Percentiles rank a stretch among this genome's conserved stretches.
Evolutionary conservation across 92 coral and sea anemone species (phyloP).

Genomic region (Actinernus sp.): DNA sequence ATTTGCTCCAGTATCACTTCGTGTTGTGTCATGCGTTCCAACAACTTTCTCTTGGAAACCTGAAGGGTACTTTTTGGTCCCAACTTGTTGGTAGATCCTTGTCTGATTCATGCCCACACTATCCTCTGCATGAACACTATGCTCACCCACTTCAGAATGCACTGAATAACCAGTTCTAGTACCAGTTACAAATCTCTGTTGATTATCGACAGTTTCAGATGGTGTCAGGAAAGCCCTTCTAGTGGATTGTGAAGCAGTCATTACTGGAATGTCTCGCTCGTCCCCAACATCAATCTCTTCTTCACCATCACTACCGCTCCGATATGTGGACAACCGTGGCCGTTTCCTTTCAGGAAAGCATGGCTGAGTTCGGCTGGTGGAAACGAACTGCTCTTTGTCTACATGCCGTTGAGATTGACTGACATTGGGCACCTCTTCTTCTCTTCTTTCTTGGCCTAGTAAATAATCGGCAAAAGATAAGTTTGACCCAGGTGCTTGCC

Average conservation of each 20-base stretch:
- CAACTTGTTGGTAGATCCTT: too few relatives aligned
- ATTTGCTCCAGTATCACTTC: too few relatives aligned
- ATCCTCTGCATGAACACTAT: neutral
- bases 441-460: slow-evolving; percentile 17
- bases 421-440: neutral
- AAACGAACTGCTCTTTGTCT: too few relatives aligned
- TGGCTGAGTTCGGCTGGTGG: neutral
- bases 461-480: slow-evolving; percentile 21
- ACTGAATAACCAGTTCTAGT: neutral
- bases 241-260: neutral
- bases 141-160: neutral
- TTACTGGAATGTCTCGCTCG: too few relatives aligned
- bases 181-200: too few relatives aligned
- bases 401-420: neutral
- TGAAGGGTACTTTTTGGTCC: too few relatives aligned
- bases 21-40: neutral
- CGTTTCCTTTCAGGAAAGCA: neutral
- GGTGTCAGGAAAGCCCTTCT: neutral
- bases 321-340: slow-evolving; percentile 2
- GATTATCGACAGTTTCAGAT: neutral
- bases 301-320: too few relatives aligned
- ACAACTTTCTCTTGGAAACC: neutral
- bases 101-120: too few relatives aligned
- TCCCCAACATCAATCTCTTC: slow-evolving; percentile 3
- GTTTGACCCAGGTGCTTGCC: slow-evolving; percentile 1